Conservation (phyloP, 2,888 invertebrate species). For the Metallyticus violacea region DNA sequence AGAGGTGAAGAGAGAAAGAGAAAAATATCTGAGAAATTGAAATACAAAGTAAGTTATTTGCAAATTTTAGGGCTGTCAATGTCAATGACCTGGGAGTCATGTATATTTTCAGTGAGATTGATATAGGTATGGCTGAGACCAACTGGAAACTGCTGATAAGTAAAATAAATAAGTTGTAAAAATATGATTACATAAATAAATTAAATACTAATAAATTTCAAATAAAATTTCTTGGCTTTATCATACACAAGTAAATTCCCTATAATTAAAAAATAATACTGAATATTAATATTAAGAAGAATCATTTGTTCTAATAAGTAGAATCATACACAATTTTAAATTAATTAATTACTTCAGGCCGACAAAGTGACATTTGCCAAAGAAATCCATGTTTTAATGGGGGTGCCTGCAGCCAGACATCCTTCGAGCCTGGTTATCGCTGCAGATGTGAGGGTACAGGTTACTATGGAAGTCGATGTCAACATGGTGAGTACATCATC, state of each 20-base stretch:
- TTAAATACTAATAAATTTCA: slow-evolving; percentile 28
- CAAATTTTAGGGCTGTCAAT: no score
- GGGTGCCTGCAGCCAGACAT: slow-evolving; percentile 65
- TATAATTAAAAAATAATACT: not conserved
- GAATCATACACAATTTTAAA: not conserved
- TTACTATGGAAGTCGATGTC: slow-evolving; percentile 67
- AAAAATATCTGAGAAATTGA: no score
- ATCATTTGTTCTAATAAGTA: slow-evolving; percentile 9
- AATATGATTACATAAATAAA: not conserved
- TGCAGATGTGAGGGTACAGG: slow-evolving; percentile 75
- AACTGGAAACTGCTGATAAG: not conserved
- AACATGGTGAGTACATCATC: slow-evolving; percentile 56
- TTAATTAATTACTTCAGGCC: slow-evolving; percentile 40
- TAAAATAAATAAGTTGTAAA: not conserved
- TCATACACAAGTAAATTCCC: not conserved
- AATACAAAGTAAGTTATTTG: no score
- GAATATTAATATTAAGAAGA: not conserved
- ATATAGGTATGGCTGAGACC: no score
- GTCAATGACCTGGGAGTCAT: no score
- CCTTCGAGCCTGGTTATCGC: slow-evolving; percentile 59
- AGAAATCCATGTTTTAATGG: slow-evolving; percentile 64
- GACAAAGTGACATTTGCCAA: slow-evolving; percentile 61
- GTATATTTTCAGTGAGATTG: no score
- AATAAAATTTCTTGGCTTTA: no score
- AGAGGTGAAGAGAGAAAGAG: no score